Evolutionary conservation across 1,140 invertebrate species (phyloP).

Genomic region (Tyrophagus putrescentiae): DNA sequence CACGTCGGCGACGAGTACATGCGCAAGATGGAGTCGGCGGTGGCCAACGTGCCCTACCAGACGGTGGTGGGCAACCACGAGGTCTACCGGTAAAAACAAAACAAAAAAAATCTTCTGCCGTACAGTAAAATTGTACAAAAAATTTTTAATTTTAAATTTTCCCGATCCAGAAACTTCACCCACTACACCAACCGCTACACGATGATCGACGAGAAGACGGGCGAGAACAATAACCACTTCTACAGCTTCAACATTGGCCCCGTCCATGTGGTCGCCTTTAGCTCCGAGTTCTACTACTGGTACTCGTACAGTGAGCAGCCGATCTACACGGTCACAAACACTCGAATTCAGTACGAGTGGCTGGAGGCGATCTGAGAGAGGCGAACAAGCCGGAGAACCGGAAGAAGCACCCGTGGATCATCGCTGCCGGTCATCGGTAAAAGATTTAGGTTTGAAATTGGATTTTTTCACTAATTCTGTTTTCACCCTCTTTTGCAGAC

Average conservation of each 20-base stretch:
- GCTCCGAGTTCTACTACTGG: slow-evolving; percentile 85
- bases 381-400: slow-evolving; percentile 45
- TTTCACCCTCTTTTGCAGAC: too few species aligned
- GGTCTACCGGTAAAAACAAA: slow-evolving; percentile 50
- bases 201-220: slow-evolving; percentile 59
- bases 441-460: too few species aligned
- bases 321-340: not conserved
- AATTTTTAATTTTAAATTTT: slow-evolving; percentile 7
- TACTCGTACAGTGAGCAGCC: slow-evolving; percentile 48
- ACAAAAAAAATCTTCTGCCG: not conserved
- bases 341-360: slow-evolving; percentile 62
- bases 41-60: slow-evolving; percentile 79
- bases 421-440: slow-evolving; percentile 83
- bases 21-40: slow-evolving; percentile 68
- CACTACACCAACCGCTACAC: slow-evolving; percentile 31
- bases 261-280: slow-evolving; percentile 74
- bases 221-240: slow-evolving; percentile 51
- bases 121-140: not conserved
- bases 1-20: slow-evolving; percentile 66
- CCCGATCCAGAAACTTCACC: slow-evolving; percentile 1
- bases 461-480: too few species aligned
- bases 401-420: slow-evolving; percentile 67
- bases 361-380: slow-evolving; percentile 57
- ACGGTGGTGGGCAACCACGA: slow-evolving; percentile 81
- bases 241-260: slow-evolving; percentile 82